Evolutionary conservation across 2,113 vertebrate species (phyloP), one percentile per base, ranked within the genome.

Genomic region (Macquaria ambigua): DNA sequence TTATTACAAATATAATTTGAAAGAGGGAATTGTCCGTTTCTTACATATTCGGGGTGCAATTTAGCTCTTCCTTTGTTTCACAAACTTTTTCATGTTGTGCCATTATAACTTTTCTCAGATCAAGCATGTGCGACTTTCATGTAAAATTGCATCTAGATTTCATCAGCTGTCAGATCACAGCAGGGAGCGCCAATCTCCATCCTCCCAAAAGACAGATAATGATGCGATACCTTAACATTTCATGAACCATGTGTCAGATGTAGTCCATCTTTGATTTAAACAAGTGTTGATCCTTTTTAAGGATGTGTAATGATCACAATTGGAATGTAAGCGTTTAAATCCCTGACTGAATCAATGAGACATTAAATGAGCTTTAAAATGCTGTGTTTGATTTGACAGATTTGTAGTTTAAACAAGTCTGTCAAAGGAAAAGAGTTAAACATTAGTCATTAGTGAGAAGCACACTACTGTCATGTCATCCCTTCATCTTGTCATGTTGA

Each of bases 81-180:
- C 64, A 15, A 50, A 59, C 21, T 68, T 82, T 48, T 77, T 21
- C 56, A 23, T 23, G 69, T 28, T 37, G 48, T 46, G 8, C 14
- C 61, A 68, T 28, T 84, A 10, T 11, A 59, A 46, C 64, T 39
- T 79, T 41, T 39, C 37, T 59, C 34, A 37, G 18, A 63, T 79
- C 14, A 41, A 74, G 37, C 23, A n/a, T 59, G 56, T 56, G 46
- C n/a, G 9, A 66, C 83, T 56, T 75, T 28, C 53, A 67, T 77
- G 73, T 87, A 74, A 73, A 81, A 85, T 91, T 88, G 77, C 90
- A 88, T 81, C 72, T 70, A 16, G 61, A 90, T 93, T 92, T 89
- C 91, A 89, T 92, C 92, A 93, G 82, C 83, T 81, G 83, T 87
- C 82, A 82, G 82, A 89, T 83, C 77, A 68, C 66, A 56, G 79